These are phyloP conservation scores for Dicyrtoma fusca DNA, from an alignment of 2,888 invertebrate species.

Conservation along the genomic window DNA sequence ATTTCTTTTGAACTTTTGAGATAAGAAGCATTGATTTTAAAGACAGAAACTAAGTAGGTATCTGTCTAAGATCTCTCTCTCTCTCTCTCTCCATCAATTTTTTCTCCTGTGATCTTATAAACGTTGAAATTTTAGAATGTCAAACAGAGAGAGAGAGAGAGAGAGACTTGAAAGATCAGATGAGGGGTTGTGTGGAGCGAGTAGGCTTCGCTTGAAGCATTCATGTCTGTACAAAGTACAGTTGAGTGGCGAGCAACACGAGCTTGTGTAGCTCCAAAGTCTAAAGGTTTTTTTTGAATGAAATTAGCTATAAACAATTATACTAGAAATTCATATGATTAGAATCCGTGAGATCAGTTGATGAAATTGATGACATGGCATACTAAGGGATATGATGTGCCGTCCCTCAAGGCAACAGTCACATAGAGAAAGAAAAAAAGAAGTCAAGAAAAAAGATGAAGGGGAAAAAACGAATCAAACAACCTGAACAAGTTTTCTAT, in stretches of 20 bases:
- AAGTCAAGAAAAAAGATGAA: not conserved
- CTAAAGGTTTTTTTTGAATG: conserved; percentile 17
- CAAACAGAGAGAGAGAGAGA: too few species aligned
- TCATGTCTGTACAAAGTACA: too few species aligned
- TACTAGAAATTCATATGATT: conserved; percentile 32
- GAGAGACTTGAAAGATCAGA: too few species aligned
- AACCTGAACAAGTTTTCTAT: conserved; percentile 27
- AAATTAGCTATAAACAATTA: conserved; percentile 31
- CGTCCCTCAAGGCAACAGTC: conserved; percentile 20
- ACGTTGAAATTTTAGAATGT: not conserved
- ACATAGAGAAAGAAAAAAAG: conserved; percentile 3
- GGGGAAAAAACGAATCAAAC: conserved; percentile 16
- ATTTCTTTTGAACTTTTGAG: too few species aligned
- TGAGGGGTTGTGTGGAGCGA: too few species aligned
- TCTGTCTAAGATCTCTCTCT: conserved; percentile 8
- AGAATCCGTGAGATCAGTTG: conserved; percentile 35
- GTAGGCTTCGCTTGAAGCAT: too few species aligned
- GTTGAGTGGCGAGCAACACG: too few species aligned
- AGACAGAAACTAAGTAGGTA: not conserved
- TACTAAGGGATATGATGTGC: conserved; percentile 20
- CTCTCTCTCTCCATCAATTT: not conserved
- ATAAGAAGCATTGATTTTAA: too few species aligned
- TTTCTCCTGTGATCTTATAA: not conserved
- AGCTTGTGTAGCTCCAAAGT: too few species aligned
- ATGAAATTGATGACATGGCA: conserved; percentile 35